Base-by-base conservation (phyloP, 2,113 vertebrate genomes). In the Corythornis vintsioides region DNA sequence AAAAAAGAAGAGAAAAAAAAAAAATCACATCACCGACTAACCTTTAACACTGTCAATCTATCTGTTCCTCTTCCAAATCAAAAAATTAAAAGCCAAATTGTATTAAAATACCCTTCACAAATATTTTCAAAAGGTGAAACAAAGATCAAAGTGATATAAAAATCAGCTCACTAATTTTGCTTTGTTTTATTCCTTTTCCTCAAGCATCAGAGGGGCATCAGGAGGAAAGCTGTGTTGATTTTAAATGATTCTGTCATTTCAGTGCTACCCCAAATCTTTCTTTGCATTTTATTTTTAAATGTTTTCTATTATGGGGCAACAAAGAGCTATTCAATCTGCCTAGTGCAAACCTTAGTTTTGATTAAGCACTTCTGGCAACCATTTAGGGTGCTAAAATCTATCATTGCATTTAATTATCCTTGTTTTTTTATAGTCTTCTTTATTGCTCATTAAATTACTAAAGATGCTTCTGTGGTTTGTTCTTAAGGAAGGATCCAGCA, bases 401-500 rank as follows among this genome's bases (percentile, higher is more conserved):
- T 95, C 79, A 90, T 90, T 94, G 52, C 80, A 90, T 72, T 91
- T 95, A 96, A 73, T 79, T 96, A 88, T 92, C 50, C 74, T 94
- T 91, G 66, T 0, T 47, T 74, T 91, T 95, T 93, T 89, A 95
- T 93, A 20, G 91, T 74, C 89, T 65, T 64, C 64, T 95, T 96
- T 92, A 96, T 94, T 96, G 76, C 86, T 94, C 83, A 91, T 91
- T 95, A 94, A 94, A 95, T 80, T 95, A 86, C 73, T 90, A 74
- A 94, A 93, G 94, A 92, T 94, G 24, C 80, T 96, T 94, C 91
- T 91, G 87, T 2, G 69, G 71, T 90, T 93, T 87, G 52, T 76
- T 87, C 73, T 93, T 86, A 83, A 94, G 73, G 86, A 93, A 88
- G 77, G 42, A 88, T 76, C 29, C 84, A 96, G 75, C 77, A 69